These are phyloP conservation scores for Hydrotaea cyrtoneurina DNA, from an alignment of 2,888 invertebrate genomes.

Conservation along the genomic window DNA sequence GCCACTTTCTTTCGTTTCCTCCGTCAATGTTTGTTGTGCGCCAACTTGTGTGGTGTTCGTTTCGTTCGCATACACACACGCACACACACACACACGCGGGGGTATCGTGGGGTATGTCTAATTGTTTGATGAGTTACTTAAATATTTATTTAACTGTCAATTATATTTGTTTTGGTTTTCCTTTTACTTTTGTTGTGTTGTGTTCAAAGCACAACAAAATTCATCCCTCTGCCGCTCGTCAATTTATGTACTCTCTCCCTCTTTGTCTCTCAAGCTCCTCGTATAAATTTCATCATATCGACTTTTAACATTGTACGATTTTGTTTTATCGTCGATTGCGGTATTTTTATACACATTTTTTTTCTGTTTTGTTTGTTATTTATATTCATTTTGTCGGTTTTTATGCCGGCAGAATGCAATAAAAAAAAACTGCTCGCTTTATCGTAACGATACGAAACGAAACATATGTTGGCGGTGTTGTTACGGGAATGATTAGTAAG, in stretches of 20 bases:
- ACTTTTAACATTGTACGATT: slow-evolving; percentile 21
- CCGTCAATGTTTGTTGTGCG: neutral
- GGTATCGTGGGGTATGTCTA: slow-evolving; percentile 40
- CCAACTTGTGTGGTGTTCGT: neutral
- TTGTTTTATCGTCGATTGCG: neutral
- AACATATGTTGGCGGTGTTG: neutral
- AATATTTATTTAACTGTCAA: slow-evolving; percentile 67
- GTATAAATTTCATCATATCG: slow-evolving; percentile 15
- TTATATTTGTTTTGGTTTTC: slow-evolving; percentile 46
- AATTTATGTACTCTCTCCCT: neutral
- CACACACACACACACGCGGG: neutral
- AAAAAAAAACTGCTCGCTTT: neutral
- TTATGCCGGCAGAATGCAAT: neutral
- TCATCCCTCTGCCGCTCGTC: neutral
- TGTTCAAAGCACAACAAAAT: neutral
- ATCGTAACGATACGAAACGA: neutral
- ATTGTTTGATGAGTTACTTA: slow-evolving; percentile 65
- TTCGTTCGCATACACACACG: neutral
- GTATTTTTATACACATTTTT: neutral
- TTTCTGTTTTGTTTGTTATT: neutral
- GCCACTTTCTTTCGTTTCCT: neutral
- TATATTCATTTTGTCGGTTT: neutral
- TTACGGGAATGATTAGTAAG: no score
- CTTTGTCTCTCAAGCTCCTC: no score
- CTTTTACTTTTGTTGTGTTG: neutral